Evolutionary conservation across 2,888 invertebrate species (phyloP).

Genomic region (Drosophila gaucha): DNA sequence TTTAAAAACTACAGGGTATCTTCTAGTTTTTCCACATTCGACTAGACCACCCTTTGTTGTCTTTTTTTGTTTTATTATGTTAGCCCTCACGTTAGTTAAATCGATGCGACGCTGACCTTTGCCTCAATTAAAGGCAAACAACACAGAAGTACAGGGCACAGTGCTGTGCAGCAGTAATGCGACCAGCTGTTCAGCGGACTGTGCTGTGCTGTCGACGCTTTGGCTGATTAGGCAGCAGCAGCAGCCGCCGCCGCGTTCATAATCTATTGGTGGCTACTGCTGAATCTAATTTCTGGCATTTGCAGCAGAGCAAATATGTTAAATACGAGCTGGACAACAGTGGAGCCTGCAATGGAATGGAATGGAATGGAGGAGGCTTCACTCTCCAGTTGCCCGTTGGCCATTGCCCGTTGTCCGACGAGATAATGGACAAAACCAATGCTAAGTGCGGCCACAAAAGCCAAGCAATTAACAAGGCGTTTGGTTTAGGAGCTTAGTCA

Average conservation of each 20-base stretch:
- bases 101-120: slow-evolving; percentile 74
- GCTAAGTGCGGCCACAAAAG: slow-evolving; percentile 58
- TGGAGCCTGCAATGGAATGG: not conserved
- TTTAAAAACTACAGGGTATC: slow-evolving; percentile 23
- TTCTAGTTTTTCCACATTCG: not conserved
- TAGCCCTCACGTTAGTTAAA: slow-evolving; percentile 55
- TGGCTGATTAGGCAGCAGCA: slow-evolving; percentile 53
- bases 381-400: slow-evolving; percentile 8
- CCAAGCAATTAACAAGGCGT: slow-evolving; percentile 76
- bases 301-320: slow-evolving; percentile 62
- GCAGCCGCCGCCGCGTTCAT: slow-evolving; percentile 33
- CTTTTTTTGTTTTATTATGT: slow-evolving; percentile 30
- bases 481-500: slow-evolving; percentile 51
- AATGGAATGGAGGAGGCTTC: not conserved
- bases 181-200: slow-evolving; percentile 19
- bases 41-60: too few relatives aligned
- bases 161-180: slow-evolving; percentile 57
- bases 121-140: slow-evolving; percentile 65
- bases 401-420: too few relatives aligned
- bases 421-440: slow-evolving; percentile 43
- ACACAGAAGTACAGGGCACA: slow-evolving; percentile 29
- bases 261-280: slow-evolving; percentile 58
- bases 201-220: slow-evolving; percentile 41
- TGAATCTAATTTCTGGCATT: slow-evolving; percentile 67
- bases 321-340: slow-evolving; percentile 28